Evolutionary conservation across 2,888 invertebrate genomes (phyloP), one percentile per base, ranked within the genome.

Genomic region (Cremastobaeus sp.): DNA sequence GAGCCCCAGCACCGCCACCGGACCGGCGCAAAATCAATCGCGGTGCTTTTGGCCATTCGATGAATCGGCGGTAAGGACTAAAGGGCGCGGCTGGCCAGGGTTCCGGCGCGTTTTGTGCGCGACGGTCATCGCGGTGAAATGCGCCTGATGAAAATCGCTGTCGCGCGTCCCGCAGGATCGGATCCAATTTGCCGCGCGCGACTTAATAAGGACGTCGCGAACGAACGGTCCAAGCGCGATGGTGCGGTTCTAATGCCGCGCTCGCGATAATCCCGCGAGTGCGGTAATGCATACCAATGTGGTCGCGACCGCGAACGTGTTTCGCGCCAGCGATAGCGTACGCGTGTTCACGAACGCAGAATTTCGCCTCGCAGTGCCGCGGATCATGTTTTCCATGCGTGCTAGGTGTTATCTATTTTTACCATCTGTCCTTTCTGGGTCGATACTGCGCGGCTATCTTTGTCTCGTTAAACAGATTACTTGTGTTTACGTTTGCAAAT

Each of bases 251-350:
- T 59, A 60, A 66, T 45, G 54, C 48, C 48, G 47, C 68, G 60
- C 62, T 62, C 45, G 76, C 74, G 77, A 78, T 81, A 81, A 79
- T 79, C 79, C 79, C 73, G 62, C 50, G 69, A 41, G 57, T 68
- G 39, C 71, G 59, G 78, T 80, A 82, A 82, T 81, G 81, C 80
- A 82, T 82, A 81, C 81, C 78, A 79, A 80, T 80, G 64, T 59
- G 52, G 43, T 76, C 76, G 80, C 79, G 79, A 77, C 71, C 60
- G 62, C 78, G 76, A 78, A 80, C 79, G 77, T 79, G 81, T 81
- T 79, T 77, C 76, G 80, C 78, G 37, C n/a, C n/a, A n/a, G n/a
- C n/a, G n/a, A n/a, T n/a, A n/a, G n/a, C n/a, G 47, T 65, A 72
- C 72, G 66, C 60, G 60, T 72, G 30, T 21, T 21, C 39, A 39